Evolutionary conservation across 2,797 vertebrate genomes (phyloP), one percentile per base, ranked within the genome.

Genomic region (Gouania willdenowi): DNA sequence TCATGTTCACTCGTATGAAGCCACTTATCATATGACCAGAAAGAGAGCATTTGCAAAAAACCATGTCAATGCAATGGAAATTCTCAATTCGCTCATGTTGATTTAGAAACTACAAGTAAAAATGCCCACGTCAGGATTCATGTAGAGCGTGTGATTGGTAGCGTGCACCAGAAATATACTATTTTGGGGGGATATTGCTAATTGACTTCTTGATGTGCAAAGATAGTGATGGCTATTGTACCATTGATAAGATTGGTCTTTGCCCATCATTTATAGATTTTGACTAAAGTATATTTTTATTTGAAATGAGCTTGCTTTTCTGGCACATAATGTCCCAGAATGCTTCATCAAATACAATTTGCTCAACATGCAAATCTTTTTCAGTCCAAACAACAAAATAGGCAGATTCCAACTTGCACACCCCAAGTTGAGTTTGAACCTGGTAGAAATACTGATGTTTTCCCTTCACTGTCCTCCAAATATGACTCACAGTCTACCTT

Each of bases 381-480:
- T 47, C 43, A 29, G 43, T 47, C 19, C 33, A 37, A 47, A 47
- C 25, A 46, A 37, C 33, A 47, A n/a, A n/a, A n/a, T n/a, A n/a
- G n/a, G n/a, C n/a, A n/a, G n/a, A n/a, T n/a, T n/a, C n/a, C n/a
- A 37, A 25, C 37, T 46, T 37, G 25, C 25, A 47, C 13, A 46
- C 43, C 9, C 17, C 42, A 34, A 26, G 40, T n/a, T 42, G 40
- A 42, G 40, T 23, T 43, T 43, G 40, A 28, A 45, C 41, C 16
- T 34, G 23, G 30, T 44, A 44, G 41, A 44, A 44, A 44, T 44
- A 44, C 30, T 45, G 41, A 23, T 45, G 41, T 22, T 45, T 34
- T 33, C 16, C 16, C 18, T 45, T 26, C 25, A 26, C 10, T 7
- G 6, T 26, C 10, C 25, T 26, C 25, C 25, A 26, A 26, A 3